Percentiles rank a stretch among this genome's conserved stretches.
These are phyloP conservation scores for Nibea coibor DNA, from an alignment of 2,113 vertebrate genomes.

Conservation along the genomic window DNA sequence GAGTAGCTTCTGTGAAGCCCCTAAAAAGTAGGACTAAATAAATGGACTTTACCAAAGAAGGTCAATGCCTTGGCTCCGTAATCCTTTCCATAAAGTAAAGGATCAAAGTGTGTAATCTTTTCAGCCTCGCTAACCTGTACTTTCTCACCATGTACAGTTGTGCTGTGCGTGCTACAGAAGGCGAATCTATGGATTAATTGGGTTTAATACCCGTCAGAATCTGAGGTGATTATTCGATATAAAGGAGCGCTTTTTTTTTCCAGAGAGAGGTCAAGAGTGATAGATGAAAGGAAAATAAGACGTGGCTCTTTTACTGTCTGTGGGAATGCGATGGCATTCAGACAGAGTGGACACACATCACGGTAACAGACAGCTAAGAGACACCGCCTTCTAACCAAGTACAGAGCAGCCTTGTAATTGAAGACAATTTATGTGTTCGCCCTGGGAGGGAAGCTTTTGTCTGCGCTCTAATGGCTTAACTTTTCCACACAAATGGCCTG, in stretches of 20 bases:
- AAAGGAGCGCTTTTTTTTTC: neutral
- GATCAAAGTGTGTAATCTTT: constrained; percentile 72
- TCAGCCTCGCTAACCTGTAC: constrained; percentile 50
- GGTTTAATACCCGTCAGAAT: constrained; percentile 12
- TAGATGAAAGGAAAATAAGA: neutral
- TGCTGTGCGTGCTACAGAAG: constrained; percentile 5
- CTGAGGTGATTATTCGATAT: neutral
- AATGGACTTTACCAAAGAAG: constrained; percentile 37
- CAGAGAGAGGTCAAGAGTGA: neutral
- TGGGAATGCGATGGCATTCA: constrained; percentile 74
- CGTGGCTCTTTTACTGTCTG: constrained; percentile 38
- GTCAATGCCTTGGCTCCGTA: constrained; percentile 34
- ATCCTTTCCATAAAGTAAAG: constrained; percentile 70
- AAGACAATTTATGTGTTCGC: constrained; percentile 54
- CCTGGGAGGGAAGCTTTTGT: constrained; percentile 57
- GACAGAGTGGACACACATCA: constrained; percentile 45
- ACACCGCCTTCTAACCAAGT: constrained; percentile 14
- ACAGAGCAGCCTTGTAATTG: constrained; percentile 48
- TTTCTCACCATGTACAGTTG: constrained; percentile 18
- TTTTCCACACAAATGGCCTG: constrained; percentile 29
- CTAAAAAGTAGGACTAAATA: constrained; percentile 31
- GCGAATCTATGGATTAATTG: constrained; percentile 32
- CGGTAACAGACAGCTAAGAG: constrained; percentile 38
- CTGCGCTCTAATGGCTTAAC: constrained; percentile 30
- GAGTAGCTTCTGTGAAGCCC: neutral